These are phyloP conservation scores for Neogobius melanostomus DNA, from an alignment of 2,113 vertebrate species.

Conservation along the genomic window DNA sequence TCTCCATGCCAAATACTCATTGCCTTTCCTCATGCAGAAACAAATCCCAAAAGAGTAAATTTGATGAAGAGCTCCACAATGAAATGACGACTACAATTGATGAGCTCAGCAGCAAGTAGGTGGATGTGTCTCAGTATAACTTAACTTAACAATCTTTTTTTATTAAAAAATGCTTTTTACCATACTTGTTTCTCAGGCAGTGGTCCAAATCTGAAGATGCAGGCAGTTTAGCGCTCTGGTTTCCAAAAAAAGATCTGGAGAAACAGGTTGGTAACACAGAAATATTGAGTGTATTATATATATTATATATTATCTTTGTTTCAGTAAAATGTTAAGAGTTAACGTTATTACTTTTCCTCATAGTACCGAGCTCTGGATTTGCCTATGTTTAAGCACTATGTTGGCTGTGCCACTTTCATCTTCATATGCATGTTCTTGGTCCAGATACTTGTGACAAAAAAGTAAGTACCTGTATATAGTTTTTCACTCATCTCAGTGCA, in stretches of 20 bases:
- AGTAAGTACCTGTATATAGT: conserved; percentile 72
- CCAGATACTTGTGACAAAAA: conserved; percentile 82
- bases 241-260: conserved; percentile 88
- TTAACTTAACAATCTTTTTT: too few relatives aligned
- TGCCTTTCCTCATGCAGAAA: conserved; percentile 76
- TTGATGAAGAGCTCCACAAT: conserved; percentile 90
- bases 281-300: neutral
- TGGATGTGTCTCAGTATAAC: conserved; percentile 1
- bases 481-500: neutral
- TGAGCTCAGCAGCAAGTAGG: conserved; percentile 89
- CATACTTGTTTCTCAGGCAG: conserved; percentile 69
- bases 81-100: conserved; percentile 95
- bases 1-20: conserved; percentile 27
- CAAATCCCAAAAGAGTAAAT: conserved; percentile 88
- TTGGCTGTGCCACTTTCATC: conserved; percentile 84
- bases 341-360: neutral
- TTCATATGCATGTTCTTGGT: conserved; percentile 90
- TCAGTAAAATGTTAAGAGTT: neutral
- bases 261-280: conserved; percentile 82
- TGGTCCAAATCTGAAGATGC: conserved; percentile 91
- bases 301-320: neutral
- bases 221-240: conserved; percentile 82
- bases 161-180: neutral
- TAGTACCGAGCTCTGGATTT: conserved; percentile 91
- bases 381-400: conserved; percentile 86